Conservation (phyloP, 1,140 invertebrate species). For the Bactericera cockerelli region DNA sequence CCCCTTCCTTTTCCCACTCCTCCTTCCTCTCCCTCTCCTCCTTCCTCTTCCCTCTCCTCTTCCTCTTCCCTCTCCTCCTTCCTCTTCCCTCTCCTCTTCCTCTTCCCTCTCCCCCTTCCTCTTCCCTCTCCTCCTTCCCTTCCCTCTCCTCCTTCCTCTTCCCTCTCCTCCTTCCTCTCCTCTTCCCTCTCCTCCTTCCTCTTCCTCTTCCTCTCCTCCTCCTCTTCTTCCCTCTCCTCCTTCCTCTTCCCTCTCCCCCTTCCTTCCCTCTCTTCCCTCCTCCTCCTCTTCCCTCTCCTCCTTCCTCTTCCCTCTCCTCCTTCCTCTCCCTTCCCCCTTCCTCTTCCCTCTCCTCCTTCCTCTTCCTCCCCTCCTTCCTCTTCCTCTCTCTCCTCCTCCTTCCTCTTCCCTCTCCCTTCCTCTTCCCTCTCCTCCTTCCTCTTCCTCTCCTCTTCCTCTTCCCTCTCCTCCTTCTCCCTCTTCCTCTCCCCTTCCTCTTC, state of each 20-base stretch:
- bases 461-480: not conserved
- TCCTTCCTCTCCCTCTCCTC: not conserved
- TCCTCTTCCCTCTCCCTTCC: conserved; percentile 14
- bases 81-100: not conserved
- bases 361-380: not conserved
- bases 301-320: not conserved
- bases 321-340: not conserved
- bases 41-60: not conserved
- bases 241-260: not conserved
- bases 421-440: conserved; percentile 1
- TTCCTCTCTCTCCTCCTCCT: not conserved
- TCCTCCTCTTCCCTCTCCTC: not conserved
- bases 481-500: not conserved
- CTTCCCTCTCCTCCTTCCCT: not conserved
- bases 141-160: not conserved
- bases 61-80: not conserved
- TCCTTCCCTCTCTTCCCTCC: not conserved
- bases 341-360: not conserved
- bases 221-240: not conserved
- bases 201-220: not conserved
- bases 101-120: not conserved
- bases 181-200: not conserved
- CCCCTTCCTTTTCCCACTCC: not conserved
- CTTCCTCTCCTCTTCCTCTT: not conserved
- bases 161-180: not conserved